Conservation (phyloP, 1,140 invertebrate species). For the Venturia canescens region DNA sequence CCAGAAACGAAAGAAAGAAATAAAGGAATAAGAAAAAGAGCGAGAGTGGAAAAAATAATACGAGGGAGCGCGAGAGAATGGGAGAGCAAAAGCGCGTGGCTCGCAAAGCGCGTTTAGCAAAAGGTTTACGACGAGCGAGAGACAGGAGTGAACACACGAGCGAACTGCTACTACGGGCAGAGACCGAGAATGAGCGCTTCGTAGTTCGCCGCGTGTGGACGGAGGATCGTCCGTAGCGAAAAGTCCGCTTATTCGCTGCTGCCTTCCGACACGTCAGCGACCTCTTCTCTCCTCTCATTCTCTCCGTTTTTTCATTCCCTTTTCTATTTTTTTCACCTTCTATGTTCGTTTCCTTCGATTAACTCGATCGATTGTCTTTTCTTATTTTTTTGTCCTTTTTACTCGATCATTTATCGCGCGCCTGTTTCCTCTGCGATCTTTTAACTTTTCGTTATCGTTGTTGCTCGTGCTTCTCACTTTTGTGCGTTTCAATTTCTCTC, state of each 20-base stretch:
- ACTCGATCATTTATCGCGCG: too few relatives aligned
- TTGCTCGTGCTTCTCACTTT: too few relatives aligned
- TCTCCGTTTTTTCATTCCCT: background rate
- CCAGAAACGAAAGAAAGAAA: background rate
- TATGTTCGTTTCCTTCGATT: background rate
- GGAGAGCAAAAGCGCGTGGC: background rate
- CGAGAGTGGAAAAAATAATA: too few relatives aligned
- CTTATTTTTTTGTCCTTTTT: too few relatives aligned
- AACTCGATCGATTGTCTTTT: too few relatives aligned
- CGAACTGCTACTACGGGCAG: constrained; percentile 3
- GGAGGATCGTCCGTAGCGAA: constrained; percentile 20
- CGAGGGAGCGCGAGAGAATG: too few relatives aligned
- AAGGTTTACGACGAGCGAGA: background rate
- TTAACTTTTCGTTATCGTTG: too few relatives aligned
- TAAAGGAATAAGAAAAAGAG: too few relatives aligned
- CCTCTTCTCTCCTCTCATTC: constrained; percentile 23
- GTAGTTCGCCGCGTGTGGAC: constrained; percentile 35
- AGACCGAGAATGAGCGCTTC: constrained; percentile 22
- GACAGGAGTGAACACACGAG: constrained; percentile 2
- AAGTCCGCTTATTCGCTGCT: constrained; percentile 27
- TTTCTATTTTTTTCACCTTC: background rate
- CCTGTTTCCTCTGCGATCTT: too few relatives aligned
- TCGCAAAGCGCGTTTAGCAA: constrained; percentile 5
- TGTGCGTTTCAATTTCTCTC: too few relatives aligned
- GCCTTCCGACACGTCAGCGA: constrained; percentile 43